Evolutionary conservation across 2,888 invertebrate species (phyloP).

Genomic region (Galerucella calmariensis): DNA sequence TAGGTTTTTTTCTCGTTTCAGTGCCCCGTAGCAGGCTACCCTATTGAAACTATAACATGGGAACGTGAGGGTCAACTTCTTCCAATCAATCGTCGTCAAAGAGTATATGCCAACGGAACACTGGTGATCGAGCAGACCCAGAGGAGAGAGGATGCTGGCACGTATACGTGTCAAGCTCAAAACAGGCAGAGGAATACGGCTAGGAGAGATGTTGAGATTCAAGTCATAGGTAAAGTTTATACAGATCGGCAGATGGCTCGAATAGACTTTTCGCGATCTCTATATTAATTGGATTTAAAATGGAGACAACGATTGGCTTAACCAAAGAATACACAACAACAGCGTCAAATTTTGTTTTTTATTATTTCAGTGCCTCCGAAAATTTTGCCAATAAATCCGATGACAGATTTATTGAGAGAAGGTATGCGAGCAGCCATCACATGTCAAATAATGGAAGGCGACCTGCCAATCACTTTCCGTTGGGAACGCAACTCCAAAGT

Average conservation of each 20-base stretch:
- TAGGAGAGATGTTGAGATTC: slow-evolving; percentile 79
- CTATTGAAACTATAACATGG: slow-evolving; percentile 89
- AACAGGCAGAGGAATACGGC: slow-evolving; percentile 86
- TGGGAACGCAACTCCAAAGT: slow-evolving; percentile 89
- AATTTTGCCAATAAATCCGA: slow-evolving; percentile 84
- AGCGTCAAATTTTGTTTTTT: neutral
- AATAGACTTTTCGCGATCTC: neutral
- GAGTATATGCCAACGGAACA: slow-evolving; percentile 87
- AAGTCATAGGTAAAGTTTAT: slow-evolving; percentile 73
- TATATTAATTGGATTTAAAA: no score
- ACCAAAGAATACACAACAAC: neutral
- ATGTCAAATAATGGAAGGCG: slow-evolving; percentile 91
- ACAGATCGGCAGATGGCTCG: neutral
- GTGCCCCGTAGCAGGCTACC: slow-evolving; percentile 91
- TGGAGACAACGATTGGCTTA: no score
- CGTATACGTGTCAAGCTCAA: slow-evolving; percentile 89
- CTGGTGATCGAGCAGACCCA: slow-evolving; percentile 88
- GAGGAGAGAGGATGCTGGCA: slow-evolving; percentile 85
- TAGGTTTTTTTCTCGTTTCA: slow-evolving; percentile 14
- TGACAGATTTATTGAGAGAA: slow-evolving; percentile 83
- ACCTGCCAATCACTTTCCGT: slow-evolving; percentile 89
- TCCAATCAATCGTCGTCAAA: slow-evolving; percentile 89
- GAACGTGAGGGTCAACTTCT: slow-evolving; percentile 89
- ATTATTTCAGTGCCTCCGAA: slow-evolving; percentile 78
- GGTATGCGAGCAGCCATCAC: slow-evolving; percentile 91